Evolutionary conservation across 2,888 invertebrate species (phyloP).

Genomic region (Polietes domitor): DNA sequence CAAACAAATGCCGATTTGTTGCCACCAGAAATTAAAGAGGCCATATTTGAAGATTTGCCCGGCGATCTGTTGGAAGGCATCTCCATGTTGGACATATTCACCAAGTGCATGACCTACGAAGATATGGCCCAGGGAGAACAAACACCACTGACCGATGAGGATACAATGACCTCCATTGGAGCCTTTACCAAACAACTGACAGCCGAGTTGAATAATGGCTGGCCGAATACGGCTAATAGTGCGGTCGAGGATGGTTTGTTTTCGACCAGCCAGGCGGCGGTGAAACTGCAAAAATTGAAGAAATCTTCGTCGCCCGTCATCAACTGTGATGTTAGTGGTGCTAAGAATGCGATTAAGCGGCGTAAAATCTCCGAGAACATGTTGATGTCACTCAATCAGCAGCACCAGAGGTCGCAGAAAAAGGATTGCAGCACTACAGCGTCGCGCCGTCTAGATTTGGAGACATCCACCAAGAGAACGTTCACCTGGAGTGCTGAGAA

Average conservation of each 20-base stretch:
- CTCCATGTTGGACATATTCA: slow-evolving; percentile 92
- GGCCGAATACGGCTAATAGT: slow-evolving; percentile 70
- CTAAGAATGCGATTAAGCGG: slow-evolving; percentile 83
- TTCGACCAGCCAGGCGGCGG: slow-evolving; percentile 81
- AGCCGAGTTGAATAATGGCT: slow-evolving; percentile 72
- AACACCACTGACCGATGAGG: slow-evolving; percentile 73
- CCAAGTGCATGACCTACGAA: slow-evolving; percentile 86
- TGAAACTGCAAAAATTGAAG: slow-evolving; percentile 80
- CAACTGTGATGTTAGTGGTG: slow-evolving; percentile 72
- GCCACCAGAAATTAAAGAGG: slow-evolving; percentile 93
- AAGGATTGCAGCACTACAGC: slow-evolving; percentile 69
- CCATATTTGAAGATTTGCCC: slow-evolving; percentile 92
- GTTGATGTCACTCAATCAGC: slow-evolving; percentile 73
- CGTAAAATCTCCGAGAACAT: slow-evolving; percentile 84
- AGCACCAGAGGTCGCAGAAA: slow-evolving; percentile 71
- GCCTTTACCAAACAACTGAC: slow-evolving; percentile 73
- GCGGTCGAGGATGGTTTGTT: slow-evolving; percentile 79
- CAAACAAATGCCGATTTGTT: slow-evolving; percentile 90
- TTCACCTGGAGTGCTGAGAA: slow-evolving; percentile 80
- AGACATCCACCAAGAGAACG: slow-evolving; percentile 69
- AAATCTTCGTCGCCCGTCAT: slow-evolving; percentile 69
- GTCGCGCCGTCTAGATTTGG: slow-evolving; percentile 73
- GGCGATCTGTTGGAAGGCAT: slow-evolving; percentile 92
- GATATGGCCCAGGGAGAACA: slow-evolving; percentile 82
- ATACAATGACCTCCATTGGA: slow-evolving; percentile 74